These are phyloP conservation scores for Frieseomelitta varia DNA, from an alignment of 1,140 invertebrate species.

Conservation along the genomic window DNA sequence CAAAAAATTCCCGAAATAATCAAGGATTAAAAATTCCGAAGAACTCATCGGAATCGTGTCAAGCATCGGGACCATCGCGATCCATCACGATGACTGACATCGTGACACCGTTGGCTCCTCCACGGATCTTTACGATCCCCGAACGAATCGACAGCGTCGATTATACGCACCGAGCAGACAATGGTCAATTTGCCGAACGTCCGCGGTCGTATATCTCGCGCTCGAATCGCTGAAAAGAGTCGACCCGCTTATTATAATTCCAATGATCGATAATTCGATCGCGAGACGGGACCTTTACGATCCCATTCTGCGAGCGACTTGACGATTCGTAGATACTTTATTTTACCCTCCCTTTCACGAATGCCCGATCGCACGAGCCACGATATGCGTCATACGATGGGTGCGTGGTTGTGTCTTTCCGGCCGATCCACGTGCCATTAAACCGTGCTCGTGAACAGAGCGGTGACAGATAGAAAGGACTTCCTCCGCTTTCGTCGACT, in stretches of 20 bases:
- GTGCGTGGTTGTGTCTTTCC: constrained; percentile 22
- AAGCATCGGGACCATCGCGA: too few species aligned
- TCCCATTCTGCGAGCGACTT: constrained; percentile 35
- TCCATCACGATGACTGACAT: background rate
- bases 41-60: background rate
- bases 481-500: constrained; percentile 35
- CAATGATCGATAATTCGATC: constrained; percentile 43
- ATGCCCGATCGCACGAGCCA: background rate
- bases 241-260: constrained; percentile 27
- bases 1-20: background rate
- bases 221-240: background rate
- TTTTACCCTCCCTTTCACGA: constrained; percentile 11
- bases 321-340: constrained; percentile 46
- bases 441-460: constrained; percentile 12
- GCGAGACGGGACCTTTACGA: constrained; percentile 48
- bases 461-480: constrained; percentile 6
- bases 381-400: constrained; percentile 45
- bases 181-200: constrained; percentile 30
- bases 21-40: background rate
- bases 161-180: constrained; percentile 11
- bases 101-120: background rate
- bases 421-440: constrained; percentile 54
- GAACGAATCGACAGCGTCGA: background rate
- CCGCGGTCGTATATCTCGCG: background rate
- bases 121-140: background rate